Conservation (phyloP, 2,113 vertebrate species). For the Gambusia affinis region DNA sequence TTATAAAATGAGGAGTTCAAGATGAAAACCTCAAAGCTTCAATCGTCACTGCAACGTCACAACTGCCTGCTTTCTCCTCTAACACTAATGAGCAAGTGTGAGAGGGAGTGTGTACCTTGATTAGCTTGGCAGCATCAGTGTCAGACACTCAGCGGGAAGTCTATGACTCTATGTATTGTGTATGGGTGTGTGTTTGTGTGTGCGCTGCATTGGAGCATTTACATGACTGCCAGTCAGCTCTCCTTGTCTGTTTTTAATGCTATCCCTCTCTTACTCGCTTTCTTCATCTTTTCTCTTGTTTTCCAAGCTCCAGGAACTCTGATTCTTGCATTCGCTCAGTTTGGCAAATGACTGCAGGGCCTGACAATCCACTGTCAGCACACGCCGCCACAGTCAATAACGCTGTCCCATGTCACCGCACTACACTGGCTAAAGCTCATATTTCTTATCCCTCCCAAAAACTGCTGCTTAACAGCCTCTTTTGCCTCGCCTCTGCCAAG, state of each 20-base stretch:
- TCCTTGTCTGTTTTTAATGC: constrained; percentile 15
- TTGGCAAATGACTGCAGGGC: constrained; percentile 76
- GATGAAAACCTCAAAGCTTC: neutral
- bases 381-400: constrained; percentile 74
- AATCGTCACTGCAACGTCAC: constrained; percentile 48
- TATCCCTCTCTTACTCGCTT: constrained; percentile 39
- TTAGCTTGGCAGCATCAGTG: constrained; percentile 77
- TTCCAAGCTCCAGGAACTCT: constrained; percentile 68
- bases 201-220: constrained; percentile 50
- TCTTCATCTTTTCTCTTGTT: constrained; percentile 40
- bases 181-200: constrained; percentile 10
- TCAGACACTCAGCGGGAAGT: constrained; percentile 71
- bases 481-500: constrained; percentile 60
- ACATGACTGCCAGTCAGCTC: constrained; percentile 53
- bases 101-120: constrained; percentile 60
- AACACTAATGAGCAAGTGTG: constrained; percentile 66
- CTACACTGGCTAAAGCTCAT: constrained; percentile 77
- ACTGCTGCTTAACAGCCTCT: constrained; percentile 68
- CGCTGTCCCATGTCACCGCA: constrained; percentile 73
- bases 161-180: constrained; percentile 28
- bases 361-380: constrained; percentile 77
- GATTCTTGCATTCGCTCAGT: constrained; percentile 66
- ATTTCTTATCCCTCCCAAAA: constrained; percentile 69
- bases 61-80: constrained; percentile 55
- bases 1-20: constrained; percentile 20